A percentile compares a stretch with the other conserved stretches of the same genome.
phyloP scores from a whole-genome alignment of 2,113 vertebrate species.

The Gnathonemus longibarbis region DNA sequence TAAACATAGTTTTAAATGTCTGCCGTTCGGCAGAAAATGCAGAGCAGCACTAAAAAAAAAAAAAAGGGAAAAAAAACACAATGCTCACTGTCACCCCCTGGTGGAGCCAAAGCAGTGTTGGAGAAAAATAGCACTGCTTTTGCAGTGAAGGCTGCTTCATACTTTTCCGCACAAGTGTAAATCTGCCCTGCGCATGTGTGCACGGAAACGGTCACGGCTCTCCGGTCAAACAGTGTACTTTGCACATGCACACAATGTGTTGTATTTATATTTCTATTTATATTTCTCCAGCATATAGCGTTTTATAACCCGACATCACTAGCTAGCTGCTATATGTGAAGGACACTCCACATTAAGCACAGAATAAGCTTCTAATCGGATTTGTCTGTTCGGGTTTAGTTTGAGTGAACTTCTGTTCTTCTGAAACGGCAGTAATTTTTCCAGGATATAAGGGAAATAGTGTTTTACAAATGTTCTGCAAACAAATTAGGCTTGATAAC shows the following conservation, averaged over 20 bases:
- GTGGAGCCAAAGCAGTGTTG: neutral
- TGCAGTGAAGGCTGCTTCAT: neutral
- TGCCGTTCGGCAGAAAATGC: neutral
- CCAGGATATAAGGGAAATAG: neutral
- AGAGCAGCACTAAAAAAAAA: neutral
- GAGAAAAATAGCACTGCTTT: neutral
- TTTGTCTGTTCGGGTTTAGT: neutral
- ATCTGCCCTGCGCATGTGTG: too few relatives aligned
- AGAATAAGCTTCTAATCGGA: neutral
- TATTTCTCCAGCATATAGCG: neutral
- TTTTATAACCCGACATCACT: neutral
- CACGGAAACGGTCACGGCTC: too few relatives aligned
- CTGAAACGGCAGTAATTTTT: neutral
- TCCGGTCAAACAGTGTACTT: too few relatives aligned
- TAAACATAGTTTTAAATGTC: neutral
- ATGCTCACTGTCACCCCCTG: slow-evolving; percentile 19
- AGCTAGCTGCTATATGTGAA: neutral
- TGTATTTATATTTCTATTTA: too few relatives aligned
- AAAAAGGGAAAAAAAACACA: neutral
- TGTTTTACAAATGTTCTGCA: neutral
- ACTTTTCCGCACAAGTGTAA: too few relatives aligned
- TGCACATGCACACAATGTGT: too few relatives aligned
- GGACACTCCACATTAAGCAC: neutral
- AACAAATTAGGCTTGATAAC: neutral
- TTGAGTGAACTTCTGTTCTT: neutral